phyloP scores from a whole-genome alignment of 1,140 invertebrate genomes.

The Eufriesea mexicana region DNA sequence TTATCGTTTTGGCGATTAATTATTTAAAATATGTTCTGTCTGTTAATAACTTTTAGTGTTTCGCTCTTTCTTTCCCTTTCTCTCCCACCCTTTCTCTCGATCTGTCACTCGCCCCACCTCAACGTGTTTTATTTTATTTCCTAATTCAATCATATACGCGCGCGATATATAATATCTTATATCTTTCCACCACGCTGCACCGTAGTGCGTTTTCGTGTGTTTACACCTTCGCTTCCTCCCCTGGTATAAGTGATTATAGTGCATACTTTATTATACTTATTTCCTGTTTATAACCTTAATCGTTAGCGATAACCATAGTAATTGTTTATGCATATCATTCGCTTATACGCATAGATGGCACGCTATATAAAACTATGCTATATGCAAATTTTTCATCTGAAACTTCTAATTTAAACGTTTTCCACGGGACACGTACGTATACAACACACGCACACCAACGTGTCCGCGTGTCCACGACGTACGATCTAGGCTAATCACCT shows the following conservation, averaged over 20 bases:
- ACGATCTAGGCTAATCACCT: background rate
- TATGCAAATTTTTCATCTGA: constrained; percentile 66
- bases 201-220: constrained; percentile 10
- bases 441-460: background rate
- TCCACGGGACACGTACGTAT: constrained; percentile 12
- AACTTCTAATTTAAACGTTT: constrained; percentile 50
- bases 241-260: constrained; percentile 52
- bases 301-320: constrained; percentile 70
- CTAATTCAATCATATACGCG: constrained; percentile 44
- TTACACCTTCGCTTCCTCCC: background rate
- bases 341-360: constrained; percentile 75
- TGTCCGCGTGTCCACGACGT: background rate
- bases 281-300: constrained; percentile 56
- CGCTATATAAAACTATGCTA: constrained; percentile 81
- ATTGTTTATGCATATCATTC: constrained; percentile 73
- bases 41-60: constrained; percentile 60
- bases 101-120: constrained; percentile 33
- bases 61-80: constrained; percentile 63
- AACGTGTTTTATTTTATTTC: constrained; percentile 52
- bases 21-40: constrained; percentile 82
- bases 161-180: constrained; percentile 46
- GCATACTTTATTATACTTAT: constrained; percentile 47
- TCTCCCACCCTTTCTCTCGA: constrained; percentile 31
- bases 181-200: background rate
- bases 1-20: constrained; percentile 81